A percentile compares a stretch with the other conserved stretches of the same genome.
Evolutionary conservation across 2,797 vertebrate species (phyloP).

Genomic region (Cynodonichthys magdalenae): DNA sequence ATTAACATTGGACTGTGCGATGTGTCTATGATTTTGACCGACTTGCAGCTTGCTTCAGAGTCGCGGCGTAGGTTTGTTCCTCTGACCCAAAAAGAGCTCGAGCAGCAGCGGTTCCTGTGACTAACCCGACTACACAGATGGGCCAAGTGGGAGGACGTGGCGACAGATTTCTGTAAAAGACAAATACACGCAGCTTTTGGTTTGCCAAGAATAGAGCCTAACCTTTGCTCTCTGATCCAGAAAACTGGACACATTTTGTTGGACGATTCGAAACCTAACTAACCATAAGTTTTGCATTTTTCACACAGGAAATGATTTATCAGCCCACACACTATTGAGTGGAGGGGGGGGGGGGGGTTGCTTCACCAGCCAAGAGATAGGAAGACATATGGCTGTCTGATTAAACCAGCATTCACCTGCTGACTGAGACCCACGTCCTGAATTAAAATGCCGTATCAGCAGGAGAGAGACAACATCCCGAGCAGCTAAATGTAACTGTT

Average conservation of each 20-base stretch:
- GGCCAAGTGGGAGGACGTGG: slow-evolving; percentile 68
- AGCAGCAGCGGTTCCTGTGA: slow-evolving; percentile 47
- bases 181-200: neutral
- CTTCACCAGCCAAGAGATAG: slow-evolving; percentile 62
- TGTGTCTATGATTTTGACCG: slow-evolving; percentile 41
- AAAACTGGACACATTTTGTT: slow-evolving; percentile 42
- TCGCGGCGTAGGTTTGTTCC: slow-evolving; percentile 16
- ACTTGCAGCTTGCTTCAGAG: slow-evolving; percentile 20
- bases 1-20: slow-evolving; percentile 31
- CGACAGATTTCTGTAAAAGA: slow-evolving; percentile 54
- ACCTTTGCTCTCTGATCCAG: slow-evolving; percentile 33
- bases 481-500: slow-evolving; percentile 35
- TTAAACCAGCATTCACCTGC: slow-evolving; percentile 70
- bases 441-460: slow-evolving; percentile 69
- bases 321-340: slow-evolving; percentile 51
- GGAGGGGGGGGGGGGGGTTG: slow-evolving; percentile 32
- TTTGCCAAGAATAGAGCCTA: slow-evolving; percentile 12
- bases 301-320: slow-evolving; percentile 67
- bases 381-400: slow-evolving; percentile 73
- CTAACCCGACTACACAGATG: slow-evolving; percentile 70
- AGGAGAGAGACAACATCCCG: slow-evolving; percentile 40
- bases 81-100: slow-evolving; percentile 58
- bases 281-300: slow-evolving; percentile 68
- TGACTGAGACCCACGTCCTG: slow-evolving; percentile 68
- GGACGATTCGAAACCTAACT: slow-evolving; percentile 39